Percentiles rank a stretch among this genome's conserved stretches.
Evolutionary conservation across 2,888 invertebrate genomes (phyloP).

Genomic region (Andricus curvator): DNA sequence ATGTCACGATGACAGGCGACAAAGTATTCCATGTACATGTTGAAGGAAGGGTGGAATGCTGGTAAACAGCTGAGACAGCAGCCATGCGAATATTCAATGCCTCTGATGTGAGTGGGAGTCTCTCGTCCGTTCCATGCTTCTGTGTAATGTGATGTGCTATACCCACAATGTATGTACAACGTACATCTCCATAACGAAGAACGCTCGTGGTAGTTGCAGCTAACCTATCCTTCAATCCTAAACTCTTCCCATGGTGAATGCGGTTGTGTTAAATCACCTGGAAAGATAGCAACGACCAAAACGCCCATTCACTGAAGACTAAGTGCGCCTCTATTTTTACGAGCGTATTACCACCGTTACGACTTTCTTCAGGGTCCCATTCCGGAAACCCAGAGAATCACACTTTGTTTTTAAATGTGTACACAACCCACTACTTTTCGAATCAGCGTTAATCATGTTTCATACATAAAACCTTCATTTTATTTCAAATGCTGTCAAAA

Average conservation of each 20-base stretch:
- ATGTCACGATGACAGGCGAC: conserved; percentile 39
- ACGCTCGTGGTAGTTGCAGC: conserved; percentile 12
- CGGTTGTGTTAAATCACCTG: conserved; percentile 17
- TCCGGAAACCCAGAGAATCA: conserved; percentile 21
- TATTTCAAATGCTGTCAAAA: neutral
- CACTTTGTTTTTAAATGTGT: conserved; percentile 6
- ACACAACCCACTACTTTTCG: neutral
- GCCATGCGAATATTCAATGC: conserved; percentile 41
- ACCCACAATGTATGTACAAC: conserved; percentile 4
- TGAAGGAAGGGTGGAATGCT: conserved; percentile 44
- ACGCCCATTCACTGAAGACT: conserved; percentile 26
- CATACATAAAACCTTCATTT: neutral
- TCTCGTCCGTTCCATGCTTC: conserved; percentile 9
- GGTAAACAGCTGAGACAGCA: conserved; percentile 65
- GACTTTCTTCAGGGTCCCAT: conserved; percentile 37
- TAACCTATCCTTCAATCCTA: conserved; percentile 21
- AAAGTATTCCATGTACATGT: conserved; percentile 36
- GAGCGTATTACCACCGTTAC: conserved; percentile 18
- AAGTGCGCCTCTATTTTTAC: conserved; percentile 38
- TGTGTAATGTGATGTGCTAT: neutral
- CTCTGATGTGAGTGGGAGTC: conserved; percentile 5
- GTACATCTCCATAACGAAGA: conserved; percentile 20
- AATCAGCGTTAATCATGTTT: neutral
- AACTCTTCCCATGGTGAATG: conserved; percentile 1
- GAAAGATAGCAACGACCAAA: conserved; percentile 36